A percentile compares a stretch with the other conserved stretches of the same genome.
phyloP scores from a whole-genome alignment of 2,797 vertebrate species.

The Rousettus madagascariensis region DNA sequence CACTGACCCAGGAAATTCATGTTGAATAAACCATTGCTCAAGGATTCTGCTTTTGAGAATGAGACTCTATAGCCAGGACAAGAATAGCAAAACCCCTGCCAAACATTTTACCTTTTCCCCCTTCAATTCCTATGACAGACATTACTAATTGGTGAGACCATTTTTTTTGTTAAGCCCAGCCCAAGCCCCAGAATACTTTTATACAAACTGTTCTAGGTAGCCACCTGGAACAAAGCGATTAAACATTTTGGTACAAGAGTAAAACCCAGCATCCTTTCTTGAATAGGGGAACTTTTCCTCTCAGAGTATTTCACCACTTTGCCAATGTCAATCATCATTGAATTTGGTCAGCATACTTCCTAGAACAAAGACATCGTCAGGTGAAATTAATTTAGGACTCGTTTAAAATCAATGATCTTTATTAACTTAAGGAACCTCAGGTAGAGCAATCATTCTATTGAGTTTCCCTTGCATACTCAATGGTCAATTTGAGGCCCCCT shows the following conservation, averaged over 20 bases:
- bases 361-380: neutral
- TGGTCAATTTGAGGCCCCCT: neutral
- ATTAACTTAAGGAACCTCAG: neutral
- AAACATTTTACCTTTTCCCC: neutral
- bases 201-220: neutral
- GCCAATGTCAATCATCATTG: neutral
- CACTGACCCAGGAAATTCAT: neutral
- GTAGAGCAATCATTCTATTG: neutral
- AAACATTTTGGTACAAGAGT: neutral
- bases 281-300: neutral
- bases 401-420: neutral
- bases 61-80: neutral
- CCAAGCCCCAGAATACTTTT: neutral
- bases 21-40: neutral
- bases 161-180: neutral
- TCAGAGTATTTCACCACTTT: neutral
- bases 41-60: neutral
- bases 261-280: neutral
- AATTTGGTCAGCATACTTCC: neutral
- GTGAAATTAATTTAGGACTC: neutral
- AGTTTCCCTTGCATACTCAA: neutral
- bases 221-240: neutral
- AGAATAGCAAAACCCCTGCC: neutral
- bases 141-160: neutral
- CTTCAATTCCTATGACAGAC: neutral